Evolutionary conservation across 1,140 invertebrate genomes (phyloP), one percentile per base, ranked within the genome.

Genomic region (Drosophila orosa): DNA sequence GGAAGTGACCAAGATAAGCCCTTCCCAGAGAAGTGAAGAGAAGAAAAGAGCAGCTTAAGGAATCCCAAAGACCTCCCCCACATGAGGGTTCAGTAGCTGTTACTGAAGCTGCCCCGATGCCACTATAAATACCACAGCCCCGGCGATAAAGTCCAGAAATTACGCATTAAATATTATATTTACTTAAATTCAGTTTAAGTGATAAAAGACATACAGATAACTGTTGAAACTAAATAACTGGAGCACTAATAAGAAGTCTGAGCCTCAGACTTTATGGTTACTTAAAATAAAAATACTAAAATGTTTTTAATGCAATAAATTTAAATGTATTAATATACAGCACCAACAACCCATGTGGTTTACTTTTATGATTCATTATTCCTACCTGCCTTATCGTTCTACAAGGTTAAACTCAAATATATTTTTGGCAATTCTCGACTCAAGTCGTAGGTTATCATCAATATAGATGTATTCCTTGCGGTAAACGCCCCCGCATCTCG

Each of bases 1-100:
- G 73, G 73, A 75, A 75, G 73, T 75, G 72, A 24, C 25, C 37
- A 29, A 39, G 54, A 48, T 62, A 67, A 74, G 48, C 27, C 27
- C 50, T 60, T n/a, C 31, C 3, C 25, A 4, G 40, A 55, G 40
- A 35, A 44, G 6, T 39, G 24, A 60, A 44, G 29, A 48, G 42
- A 25, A 42, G 17, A 52, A 40, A 50, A 61, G 37, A 73, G 33
- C 59, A 67, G 58, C 37, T 66, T 19, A 45, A 66, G 50, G 56
- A 75, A 74, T 42, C 37, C 52, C 31, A 22, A 44, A 33, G 17
- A 45, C 35, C 27, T 35, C 25, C 27, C 22, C 25, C 25, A 42
- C 4, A 54, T 58, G 45, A 29, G 45, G 59, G 55, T 45, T 33
- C 47, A 67, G 62, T 15, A 45, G 37, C 66, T 17, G 27, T 24